phyloP scores from a whole-genome alignment of 1,140 invertebrate species.

The Phymorhynchus buccinoides region DNA sequence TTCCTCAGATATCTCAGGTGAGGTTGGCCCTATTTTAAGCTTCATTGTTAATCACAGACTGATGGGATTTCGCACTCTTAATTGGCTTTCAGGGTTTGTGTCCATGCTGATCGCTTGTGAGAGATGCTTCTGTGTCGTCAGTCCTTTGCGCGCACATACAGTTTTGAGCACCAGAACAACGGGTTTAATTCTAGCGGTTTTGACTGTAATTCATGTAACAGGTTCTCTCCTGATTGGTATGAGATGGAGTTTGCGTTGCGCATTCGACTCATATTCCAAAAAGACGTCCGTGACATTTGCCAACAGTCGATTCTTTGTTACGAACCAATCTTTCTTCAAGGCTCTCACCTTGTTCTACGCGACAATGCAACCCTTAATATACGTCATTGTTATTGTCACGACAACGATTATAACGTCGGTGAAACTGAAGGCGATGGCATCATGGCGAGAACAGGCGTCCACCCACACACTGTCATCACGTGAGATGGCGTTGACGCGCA shows the following conservation, averaged over 20 bases:
- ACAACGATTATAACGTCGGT: not conserved
- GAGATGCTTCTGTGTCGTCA: not conserved
- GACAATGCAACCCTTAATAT: not conserved
- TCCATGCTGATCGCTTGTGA: conserved; percentile 4
- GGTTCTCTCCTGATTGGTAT: not conserved
- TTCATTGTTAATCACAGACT: not conserved
- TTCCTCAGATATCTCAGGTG: too few relatives aligned
- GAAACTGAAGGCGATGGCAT: not conserved
- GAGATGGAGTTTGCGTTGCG: not conserved
- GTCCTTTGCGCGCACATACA: not conserved
- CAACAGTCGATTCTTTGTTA: not conserved
- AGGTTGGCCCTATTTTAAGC: not conserved
- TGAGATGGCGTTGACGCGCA: too few relatives aligned
- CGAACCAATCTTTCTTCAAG: not conserved
- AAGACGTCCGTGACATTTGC: not conserved
- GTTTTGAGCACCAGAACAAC: not conserved
- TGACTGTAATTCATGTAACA: not conserved
- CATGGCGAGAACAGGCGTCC: not conserved
- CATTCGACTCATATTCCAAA: not conserved
- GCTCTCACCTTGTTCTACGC: not conserved
- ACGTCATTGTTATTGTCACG: not conserved
- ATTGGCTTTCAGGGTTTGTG: not conserved
- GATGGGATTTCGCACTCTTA: not conserved
- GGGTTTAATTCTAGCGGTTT: not conserved
- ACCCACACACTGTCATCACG: not conserved